Conservation (phyloP, 2,113 vertebrate species). For the Nymphicus hollandicus region DNA sequence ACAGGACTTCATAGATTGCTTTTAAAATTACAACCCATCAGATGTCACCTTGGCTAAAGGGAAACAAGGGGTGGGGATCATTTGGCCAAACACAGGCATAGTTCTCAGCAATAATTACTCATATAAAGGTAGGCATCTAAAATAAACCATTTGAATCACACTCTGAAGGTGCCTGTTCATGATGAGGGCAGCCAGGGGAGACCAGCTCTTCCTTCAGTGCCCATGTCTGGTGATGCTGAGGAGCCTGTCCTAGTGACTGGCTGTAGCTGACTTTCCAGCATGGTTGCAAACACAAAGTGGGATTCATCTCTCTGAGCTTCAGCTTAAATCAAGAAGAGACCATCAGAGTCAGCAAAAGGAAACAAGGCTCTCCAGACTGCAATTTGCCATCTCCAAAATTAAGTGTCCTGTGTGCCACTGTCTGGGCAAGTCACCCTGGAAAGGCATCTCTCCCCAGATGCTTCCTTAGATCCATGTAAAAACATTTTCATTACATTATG, state of each 20-base stretch:
- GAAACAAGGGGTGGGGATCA: not conserved
- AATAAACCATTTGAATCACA: not conserved
- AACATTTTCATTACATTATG: not conserved
- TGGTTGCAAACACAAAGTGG: not conserved
- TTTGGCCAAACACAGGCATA: not conserved
- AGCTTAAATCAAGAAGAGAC: not conserved
- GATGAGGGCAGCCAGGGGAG: not conserved
- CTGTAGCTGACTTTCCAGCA: not conserved
- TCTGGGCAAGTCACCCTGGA: not conserved
- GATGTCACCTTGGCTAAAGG: not conserved
- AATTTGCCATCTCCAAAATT: not conserved
- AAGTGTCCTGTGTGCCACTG: not conserved
- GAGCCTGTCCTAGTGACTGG: accelerated
- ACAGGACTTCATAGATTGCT: not conserved
- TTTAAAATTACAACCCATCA: not conserved
- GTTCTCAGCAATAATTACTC: not conserved
- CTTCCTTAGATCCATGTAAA: not conserved
- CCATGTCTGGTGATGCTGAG: accelerated
- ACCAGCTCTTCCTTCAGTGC: accelerated
- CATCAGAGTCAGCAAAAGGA: not conserved
- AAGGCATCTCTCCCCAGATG: not conserved
- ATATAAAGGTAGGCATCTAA: not conserved
- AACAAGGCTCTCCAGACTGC: not conserved
- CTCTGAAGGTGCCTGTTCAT: not conserved
- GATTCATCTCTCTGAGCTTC: not conserved